Evolutionary conservation across 1,140 invertebrate genomes (phyloP).

Genomic region (Cyclina sinensis): DNA sequence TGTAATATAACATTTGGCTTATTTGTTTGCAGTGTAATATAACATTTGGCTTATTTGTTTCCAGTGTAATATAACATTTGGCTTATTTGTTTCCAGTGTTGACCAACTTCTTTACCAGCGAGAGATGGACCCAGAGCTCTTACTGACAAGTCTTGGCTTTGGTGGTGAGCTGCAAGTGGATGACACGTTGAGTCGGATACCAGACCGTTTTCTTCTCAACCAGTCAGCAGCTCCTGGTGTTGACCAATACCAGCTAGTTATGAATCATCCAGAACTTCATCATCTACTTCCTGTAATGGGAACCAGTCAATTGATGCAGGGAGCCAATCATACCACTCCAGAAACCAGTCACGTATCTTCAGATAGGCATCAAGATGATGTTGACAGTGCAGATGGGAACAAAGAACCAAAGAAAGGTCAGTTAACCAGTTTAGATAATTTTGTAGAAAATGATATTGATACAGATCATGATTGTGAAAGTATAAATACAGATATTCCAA

Average conservation of each 20-base stretch:
- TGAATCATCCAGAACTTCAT: slow-evolving; percentile 55
- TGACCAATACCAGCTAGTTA: slow-evolving; percentile 3
- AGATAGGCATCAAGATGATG: not conserved
- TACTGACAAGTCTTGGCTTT: slow-evolving; percentile 49
- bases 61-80: too few relatives aligned
- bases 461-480: not conserved
- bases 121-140: slow-evolving; percentile 56
- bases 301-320: slow-evolving; percentile 27
- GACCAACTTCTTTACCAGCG: slow-evolving; percentile 48
- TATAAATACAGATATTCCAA: not conserved
- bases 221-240: not conserved
- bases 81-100: slow-evolving; percentile 42
- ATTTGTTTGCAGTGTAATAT: too few relatives aligned
- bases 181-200: slow-evolving; percentile 13
- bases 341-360: not conserved
- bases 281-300: slow-evolving; percentile 46
- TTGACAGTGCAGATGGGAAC: slow-evolving; percentile 5
- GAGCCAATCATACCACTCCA: not conserved
- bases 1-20: too few relatives aligned
- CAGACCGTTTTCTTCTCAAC: slow-evolving; percentile 43
- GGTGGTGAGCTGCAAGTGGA: not conserved
- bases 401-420: slow-evolving; percentile 38
- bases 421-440: not conserved
- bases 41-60: too few relatives aligned
- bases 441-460: not conserved